Evolutionary conservation across 2,888 invertebrate genomes (phyloP).

Genomic region (Drosophila meridionalis): DNA sequence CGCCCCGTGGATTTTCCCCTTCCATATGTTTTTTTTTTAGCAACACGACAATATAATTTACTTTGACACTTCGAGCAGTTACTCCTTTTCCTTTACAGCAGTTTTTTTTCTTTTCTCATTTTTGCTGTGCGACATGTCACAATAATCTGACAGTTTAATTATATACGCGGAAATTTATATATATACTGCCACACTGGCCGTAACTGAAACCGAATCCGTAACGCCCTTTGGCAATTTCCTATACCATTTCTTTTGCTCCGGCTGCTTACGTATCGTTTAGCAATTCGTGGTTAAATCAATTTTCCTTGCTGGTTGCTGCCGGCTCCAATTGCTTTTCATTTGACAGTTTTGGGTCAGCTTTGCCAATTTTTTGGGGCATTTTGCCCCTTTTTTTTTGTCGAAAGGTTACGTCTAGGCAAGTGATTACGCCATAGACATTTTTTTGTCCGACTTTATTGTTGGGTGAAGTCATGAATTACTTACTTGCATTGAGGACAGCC

Average conservation of each 20-base stretch:
- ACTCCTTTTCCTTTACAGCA: conserved; percentile 57
- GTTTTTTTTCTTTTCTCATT: conserved; percentile 39
- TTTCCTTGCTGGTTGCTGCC: conserved; percentile 30
- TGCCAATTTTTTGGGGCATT: conserved; percentile 19
- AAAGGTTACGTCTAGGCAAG: conserved; percentile 48
- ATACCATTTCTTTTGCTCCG: conserved; percentile 51
- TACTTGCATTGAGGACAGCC: conserved; percentile 14
- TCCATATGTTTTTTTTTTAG: conserved; percentile 30
- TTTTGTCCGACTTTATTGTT: conserved; percentile 45
- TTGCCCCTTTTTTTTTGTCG: conserved; percentile 14
- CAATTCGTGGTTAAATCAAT: conserved; percentile 78
- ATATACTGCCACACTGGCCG: conserved; percentile 36
- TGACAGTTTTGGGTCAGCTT: conserved; percentile 72
- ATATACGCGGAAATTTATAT: conserved; percentile 77
- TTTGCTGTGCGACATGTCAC: conserved; percentile 76
- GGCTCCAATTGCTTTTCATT: conserved; percentile 34
- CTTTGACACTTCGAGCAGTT: conserved; percentile 43
- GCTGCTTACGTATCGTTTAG: conserved; percentile 66
- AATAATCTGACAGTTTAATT: conserved; percentile 85
- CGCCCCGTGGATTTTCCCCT: conserved; percentile 46
- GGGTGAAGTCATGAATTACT: conserved; percentile 46
- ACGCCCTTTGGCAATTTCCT: conserved; percentile 47
- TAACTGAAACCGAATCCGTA: conserved; percentile 16
- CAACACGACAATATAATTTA: conserved; percentile 70
- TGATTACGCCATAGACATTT: conserved; percentile 43